Base-by-base conservation (phyloP, 2,113 vertebrate genomes). In the Lepus timidus region DNA sequence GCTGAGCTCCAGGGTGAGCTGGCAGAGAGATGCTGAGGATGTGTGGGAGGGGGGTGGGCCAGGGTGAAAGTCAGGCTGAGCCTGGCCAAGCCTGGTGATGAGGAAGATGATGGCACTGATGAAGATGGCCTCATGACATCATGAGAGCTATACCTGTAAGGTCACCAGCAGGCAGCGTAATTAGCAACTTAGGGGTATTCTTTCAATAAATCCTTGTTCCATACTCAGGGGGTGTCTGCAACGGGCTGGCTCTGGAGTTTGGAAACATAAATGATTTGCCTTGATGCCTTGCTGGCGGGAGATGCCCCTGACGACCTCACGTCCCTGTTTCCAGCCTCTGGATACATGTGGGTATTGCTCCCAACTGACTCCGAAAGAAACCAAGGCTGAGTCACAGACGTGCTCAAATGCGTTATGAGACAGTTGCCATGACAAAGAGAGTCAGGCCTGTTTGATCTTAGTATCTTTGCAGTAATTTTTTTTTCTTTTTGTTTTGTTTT, bases 71-170 rank as follows among this genome's bases (percentile, higher is more conserved):
- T 33, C 79, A 65, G 76, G 65, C 44, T 44, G 44, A 44, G 44
- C 44, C 44, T 44, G 44, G 44, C 44, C 44, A 44, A 44, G 44
- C 44, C 44, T 44, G 55, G 17, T 39, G n/a, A 51, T 14, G 39
- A 58, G 11, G 58, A 76, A 31, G 22, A 14, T 0, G 65, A 65
- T 0, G 0, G 8, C 31, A 7, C 0, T 10, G 1, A 31, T 1
- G 22, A 70, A 1, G 0, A 39, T 33, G 64, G 33, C 6, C 74
- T 1, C 11, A 51, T 0, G 17, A 29, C 0, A 65, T 1, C 14
- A 58, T 0, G 13, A 29, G 0, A 13, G 27, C 33, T 61, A 36
- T 52, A 17, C 3, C 19, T 9, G 0, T 14, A 8, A 44, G 6
- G 20, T 62, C 55, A 62, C 73, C 39, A 10, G 0, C n/a, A 55